Conservation (phyloP, 2,888 invertebrate species). For the Scaptomyza parva region DNA sequence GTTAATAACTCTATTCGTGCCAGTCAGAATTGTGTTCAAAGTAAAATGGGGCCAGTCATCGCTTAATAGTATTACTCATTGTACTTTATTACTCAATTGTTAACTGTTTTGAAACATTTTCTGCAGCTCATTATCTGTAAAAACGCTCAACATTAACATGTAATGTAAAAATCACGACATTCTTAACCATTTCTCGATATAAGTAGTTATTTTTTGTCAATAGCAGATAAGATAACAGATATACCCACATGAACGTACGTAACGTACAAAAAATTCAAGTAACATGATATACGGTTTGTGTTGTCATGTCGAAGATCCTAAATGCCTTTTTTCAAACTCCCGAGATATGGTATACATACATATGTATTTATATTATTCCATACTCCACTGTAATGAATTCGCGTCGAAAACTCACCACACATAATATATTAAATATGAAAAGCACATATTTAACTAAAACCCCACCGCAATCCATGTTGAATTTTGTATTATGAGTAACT, state of each 20-base stretch:
- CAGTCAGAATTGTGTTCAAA: background rate
- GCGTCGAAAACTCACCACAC: conserved; percentile 88
- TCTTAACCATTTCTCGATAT: conserved; percentile 29
- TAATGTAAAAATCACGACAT: conserved; percentile 42
- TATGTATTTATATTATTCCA: background rate
- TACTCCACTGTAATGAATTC: background rate
- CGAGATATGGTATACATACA: conserved; percentile 24
- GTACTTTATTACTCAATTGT: conserved; percentile 7
- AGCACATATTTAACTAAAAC: conserved; percentile 92
- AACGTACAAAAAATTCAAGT: conserved; percentile 2
- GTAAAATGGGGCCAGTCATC: conserved; percentile 20
- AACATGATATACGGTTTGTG: conserved; percentile 1
- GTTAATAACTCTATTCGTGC: too few relatives aligned
- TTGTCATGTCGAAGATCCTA: conserved; percentile 6
- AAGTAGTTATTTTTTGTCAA: conserved; percentile 25
- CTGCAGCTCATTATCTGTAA: conserved; percentile 53
- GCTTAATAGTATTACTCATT: conserved; percentile 55
- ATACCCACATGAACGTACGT: conserved; percentile 4
- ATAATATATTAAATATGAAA: conserved; percentile 91
- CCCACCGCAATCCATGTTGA: conserved; percentile 89
- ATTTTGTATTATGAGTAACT: background rate
- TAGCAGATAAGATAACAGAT: conserved; percentile 62
- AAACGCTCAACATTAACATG: conserved; percentile 47
- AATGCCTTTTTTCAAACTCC: conserved; percentile 1
- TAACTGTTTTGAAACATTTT: conserved; percentile 40